phyloP scores from a whole-genome alignment of 2,888 invertebrate species.

The Octodonta nipae region DNA sequence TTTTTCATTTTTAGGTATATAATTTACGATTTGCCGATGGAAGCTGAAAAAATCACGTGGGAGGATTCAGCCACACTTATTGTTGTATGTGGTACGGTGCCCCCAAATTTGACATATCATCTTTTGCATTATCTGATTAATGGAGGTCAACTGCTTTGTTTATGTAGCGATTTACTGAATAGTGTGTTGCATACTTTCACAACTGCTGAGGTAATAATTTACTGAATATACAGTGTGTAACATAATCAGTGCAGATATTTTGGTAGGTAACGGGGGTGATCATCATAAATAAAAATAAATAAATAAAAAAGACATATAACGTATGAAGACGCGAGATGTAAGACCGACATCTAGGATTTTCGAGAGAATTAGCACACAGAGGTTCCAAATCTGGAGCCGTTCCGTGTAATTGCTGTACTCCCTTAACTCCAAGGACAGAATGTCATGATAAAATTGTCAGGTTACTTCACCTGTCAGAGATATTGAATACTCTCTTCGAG shows the following conservation, averaged over 20 bases:
- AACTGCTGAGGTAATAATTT: slow-evolving; percentile 70
- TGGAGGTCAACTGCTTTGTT: slow-evolving; percentile 62
- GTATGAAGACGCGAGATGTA: too few relatives aligned
- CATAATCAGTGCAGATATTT: background rate
- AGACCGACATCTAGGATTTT: too few relatives aligned
- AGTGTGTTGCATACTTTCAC: slow-evolving; percentile 67
- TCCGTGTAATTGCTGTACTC: too few relatives aligned
- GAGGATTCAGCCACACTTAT: slow-evolving; percentile 39
- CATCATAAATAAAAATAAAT: too few relatives aligned
- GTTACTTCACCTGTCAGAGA: too few relatives aligned
- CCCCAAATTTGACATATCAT: slow-evolving; percentile 48
- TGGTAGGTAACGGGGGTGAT: too few relatives aligned
- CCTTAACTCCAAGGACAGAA: too few relatives aligned
- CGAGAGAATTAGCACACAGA: too few relatives aligned
- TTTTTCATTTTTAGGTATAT: slow-evolving; percentile 46
- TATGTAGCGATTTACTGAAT: slow-evolving; percentile 69
- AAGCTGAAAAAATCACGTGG: slow-evolving; percentile 23
- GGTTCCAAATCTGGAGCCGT: too few relatives aligned
- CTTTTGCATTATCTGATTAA: slow-evolving; percentile 58
- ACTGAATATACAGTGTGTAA: background rate
- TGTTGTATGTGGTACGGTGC: slow-evolving; percentile 65
- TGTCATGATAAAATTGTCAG: too few relatives aligned
- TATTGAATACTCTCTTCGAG: too few relatives aligned
- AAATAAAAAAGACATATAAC: too few relatives aligned
- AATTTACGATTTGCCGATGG: slow-evolving; percentile 43